A percentile compares a stretch with the other conserved stretches of the same genome.
phyloP scores from a whole-genome alignment of 2,888 invertebrate species.

The Yponomeuta evonymella region DNA sequence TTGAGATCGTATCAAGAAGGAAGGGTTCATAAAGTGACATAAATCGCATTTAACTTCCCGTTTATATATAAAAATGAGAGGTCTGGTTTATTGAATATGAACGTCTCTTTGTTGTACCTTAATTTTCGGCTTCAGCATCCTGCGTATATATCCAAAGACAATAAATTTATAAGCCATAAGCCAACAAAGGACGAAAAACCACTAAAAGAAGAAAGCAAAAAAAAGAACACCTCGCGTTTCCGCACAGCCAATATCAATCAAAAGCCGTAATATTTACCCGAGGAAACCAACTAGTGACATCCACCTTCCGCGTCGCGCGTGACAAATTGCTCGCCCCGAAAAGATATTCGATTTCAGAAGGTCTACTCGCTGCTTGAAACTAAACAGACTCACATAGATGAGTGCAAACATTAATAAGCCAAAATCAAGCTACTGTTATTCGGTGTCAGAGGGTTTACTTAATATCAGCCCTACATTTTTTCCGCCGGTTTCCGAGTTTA shows the following conservation, averaged over 20 bases:
- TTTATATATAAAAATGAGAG: too few species aligned
- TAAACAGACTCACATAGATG: neutral
- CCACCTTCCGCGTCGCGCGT: constrained; percentile 30
- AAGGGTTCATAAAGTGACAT: too few species aligned
- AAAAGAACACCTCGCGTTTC: constrained; percentile 21
- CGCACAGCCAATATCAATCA: constrained; percentile 23
- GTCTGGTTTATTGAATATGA: too few species aligned
- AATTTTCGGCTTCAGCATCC: neutral
- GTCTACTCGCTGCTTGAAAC: neutral
- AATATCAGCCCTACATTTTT: too few species aligned
- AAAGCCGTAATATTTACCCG: constrained; percentile 15
- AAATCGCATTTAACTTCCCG: too few species aligned
- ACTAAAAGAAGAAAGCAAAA: constrained; percentile 16
- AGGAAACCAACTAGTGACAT: constrained; percentile 22
- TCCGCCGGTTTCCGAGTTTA: too few species aligned
- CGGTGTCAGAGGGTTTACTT: too few species aligned
- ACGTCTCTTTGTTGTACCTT: neutral
- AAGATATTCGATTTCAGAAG: neutral
- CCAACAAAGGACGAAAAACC: constrained; percentile 2
- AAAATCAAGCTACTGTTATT: too few species aligned
- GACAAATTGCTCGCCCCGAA: constrained; percentile 48
- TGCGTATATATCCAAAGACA: neutral
- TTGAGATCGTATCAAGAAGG: too few species aligned
- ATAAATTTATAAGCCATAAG: too few species aligned
- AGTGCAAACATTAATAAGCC: neutral